phyloP scores from a whole-genome alignment of 1,140 invertebrate species.

The Drosophila miranda region DNA sequence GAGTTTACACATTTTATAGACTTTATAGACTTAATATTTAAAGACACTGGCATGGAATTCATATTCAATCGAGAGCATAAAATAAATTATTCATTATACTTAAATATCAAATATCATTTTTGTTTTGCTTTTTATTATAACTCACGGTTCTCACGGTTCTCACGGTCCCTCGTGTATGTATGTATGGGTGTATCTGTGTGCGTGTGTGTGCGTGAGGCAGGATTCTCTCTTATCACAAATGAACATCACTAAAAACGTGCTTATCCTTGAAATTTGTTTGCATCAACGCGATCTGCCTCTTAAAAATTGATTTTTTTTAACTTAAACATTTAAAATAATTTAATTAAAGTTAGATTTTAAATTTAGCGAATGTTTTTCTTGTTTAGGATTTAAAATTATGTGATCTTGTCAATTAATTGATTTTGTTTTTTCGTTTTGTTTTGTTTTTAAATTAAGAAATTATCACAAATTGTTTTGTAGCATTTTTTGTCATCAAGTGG shows the following conservation, averaged over 20 bases:
- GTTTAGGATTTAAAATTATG: constrained; percentile 35
- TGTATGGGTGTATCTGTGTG: constrained; percentile 28
- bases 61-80: constrained; percentile 29
- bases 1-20: constrained; percentile 37
- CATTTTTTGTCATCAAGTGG: constrained; percentile 41
- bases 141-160: constrained; percentile 9
- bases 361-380: constrained; percentile 38
- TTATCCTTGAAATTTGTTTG: constrained; percentile 14
- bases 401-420: constrained; percentile 54
- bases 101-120: constrained; percentile 15
- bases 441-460: constrained; percentile 68
- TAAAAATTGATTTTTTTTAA: too few species aligned
- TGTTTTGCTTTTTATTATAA: constrained; percentile 8
- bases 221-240: constrained; percentile 69
- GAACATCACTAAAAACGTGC: constrained; percentile 59
- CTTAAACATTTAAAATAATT: constrained; percentile 61
- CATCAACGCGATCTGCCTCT: constrained; percentile 45
- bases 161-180: constrained; percentile 16
- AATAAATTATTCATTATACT: constrained; percentile 42
- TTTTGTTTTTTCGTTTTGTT: constrained; percentile 20
- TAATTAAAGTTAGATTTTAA: constrained; percentile 63
- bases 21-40: constrained; percentile 39
- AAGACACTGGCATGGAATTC: constrained; percentile 71
- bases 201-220: constrained; percentile 49
- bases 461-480: constrained; percentile 77